Percentiles rank a stretch among this genome's conserved stretches.
These are phyloP conservation scores for Listronotus bonariensis DNA, from an alignment of 1,140 invertebrate genomes.

Conservation along the genomic window DNA sequence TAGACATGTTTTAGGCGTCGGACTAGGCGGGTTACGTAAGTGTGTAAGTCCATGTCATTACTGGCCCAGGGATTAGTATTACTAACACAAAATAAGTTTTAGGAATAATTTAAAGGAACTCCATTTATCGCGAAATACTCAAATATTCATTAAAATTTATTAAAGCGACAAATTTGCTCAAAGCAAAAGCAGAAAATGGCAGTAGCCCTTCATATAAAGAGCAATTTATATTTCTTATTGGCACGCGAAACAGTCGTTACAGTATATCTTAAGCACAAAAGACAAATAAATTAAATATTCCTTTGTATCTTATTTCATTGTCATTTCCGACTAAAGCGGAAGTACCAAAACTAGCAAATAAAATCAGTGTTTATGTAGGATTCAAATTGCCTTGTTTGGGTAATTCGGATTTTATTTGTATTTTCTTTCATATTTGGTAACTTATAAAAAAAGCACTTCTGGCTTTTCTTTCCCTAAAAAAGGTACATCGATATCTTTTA, in stretches of 20 bases:
- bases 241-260: constrained; percentile 36
- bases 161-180: constrained; percentile 34
- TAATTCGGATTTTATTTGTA: no score
- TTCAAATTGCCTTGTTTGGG: neutral
- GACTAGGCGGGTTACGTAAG: no score
- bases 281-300: constrained; percentile 37
- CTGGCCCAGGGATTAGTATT: no score
- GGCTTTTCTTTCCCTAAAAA: no score
- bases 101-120: no score
- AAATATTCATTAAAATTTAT: constrained; percentile 36
- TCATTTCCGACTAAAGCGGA: constrained; percentile 31
- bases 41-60: no score
- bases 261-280: constrained; percentile 28
- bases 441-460: no score
- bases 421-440: no score
- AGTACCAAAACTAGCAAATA: constrained; percentile 13
- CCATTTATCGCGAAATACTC: constrained; percentile 20
- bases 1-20: no score
- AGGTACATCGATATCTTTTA: no score
- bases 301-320: constrained; percentile 28
- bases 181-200: constrained; percentile 28
- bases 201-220: constrained; percentile 28
- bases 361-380: neutral
- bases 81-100: no score
- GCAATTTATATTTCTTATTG: constrained; percentile 37